phyloP scores from a whole-genome alignment of 2,888 invertebrate genomes.

The Drosophila setosimentum region DNA sequence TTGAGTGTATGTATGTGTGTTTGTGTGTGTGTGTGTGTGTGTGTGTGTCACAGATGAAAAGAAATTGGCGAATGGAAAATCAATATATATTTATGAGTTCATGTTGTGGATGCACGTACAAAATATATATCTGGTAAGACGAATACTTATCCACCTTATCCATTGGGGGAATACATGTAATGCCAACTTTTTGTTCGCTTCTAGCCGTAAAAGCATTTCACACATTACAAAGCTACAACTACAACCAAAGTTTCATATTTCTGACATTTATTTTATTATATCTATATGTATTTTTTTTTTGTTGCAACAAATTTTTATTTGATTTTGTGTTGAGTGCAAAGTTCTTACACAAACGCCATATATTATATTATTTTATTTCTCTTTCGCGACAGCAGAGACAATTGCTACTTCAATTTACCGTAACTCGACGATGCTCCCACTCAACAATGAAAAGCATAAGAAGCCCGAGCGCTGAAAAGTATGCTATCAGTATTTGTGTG shows the following conservation, averaged over 20 bases:
- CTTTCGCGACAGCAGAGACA: neutral
- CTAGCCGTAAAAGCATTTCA: slow-evolving; percentile 55
- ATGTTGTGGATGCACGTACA: slow-evolving; percentile 71
- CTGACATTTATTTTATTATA: slow-evolving; percentile 1
- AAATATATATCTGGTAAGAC: slow-evolving; percentile 51
- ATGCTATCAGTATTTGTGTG: slow-evolving; percentile 39
- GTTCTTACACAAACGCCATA: neutral
- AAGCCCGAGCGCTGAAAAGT: slow-evolving; percentile 40
- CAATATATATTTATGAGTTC: slow-evolving; percentile 80
- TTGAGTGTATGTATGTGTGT: slow-evolving; percentile 5
- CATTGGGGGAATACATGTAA: slow-evolving; percentile 23
- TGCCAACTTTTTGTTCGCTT: slow-evolving; percentile 50
- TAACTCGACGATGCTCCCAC: slow-evolving; percentile 7
- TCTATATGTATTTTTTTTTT: neutral
- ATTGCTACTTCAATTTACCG: slow-evolving; percentile 20
- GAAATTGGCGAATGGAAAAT: slow-evolving; percentile 75
- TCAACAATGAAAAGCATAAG: slow-evolving; percentile 30
- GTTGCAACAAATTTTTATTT: slow-evolving; percentile 34
- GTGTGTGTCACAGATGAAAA: slow-evolving; percentile 48
- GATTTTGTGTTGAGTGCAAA: slow-evolving; percentile 26
- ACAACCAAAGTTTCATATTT: slow-evolving; percentile 5
- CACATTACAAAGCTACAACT: slow-evolving; percentile 18
- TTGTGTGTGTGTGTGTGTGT: slow-evolving; percentile 11
- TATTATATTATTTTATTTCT: slow-evolving; percentile 14
- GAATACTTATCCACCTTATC: slow-evolving; percentile 46